Conservation (phyloP, 1,140 invertebrate genomes). For the Trissolcus basalis region DNA sequence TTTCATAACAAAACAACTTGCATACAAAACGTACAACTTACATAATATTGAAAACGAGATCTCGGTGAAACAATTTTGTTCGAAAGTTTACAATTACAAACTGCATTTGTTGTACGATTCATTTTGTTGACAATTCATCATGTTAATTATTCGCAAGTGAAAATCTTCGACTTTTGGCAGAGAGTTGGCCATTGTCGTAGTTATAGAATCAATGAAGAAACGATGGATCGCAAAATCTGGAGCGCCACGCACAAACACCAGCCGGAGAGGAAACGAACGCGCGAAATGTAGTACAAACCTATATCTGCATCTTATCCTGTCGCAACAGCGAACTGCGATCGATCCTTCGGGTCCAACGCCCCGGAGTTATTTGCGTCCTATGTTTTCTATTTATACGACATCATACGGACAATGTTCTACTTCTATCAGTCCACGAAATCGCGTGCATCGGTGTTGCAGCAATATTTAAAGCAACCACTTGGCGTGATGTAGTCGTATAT, state of each 20-base stretch:
- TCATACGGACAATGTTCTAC: slow-evolving; percentile 72
- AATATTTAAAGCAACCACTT: slow-evolving; percentile 66
- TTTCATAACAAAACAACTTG: too few species aligned
- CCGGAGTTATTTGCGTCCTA: slow-evolving; percentile 68
- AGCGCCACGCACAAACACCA: slow-evolving; percentile 3
- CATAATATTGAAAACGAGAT: too few species aligned
- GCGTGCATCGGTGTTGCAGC: slow-evolving; percentile 59
- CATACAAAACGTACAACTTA: too few species aligned
- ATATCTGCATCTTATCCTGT: slow-evolving; percentile 39
- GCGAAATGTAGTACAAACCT: slow-evolving; percentile 9
- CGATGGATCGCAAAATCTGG: slow-evolving; percentile 10
- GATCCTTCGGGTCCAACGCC: slow-evolving; percentile 72
- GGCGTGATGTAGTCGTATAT: slow-evolving; percentile 64
- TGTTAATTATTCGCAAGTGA: too few species aligned
- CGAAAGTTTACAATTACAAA: too few species aligned
- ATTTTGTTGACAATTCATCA: too few species aligned
- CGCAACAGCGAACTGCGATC: slow-evolving; percentile 56
- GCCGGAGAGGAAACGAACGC: slow-evolving; percentile 19
- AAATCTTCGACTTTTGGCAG: not conserved
- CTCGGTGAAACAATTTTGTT: too few species aligned
- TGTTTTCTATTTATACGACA: slow-evolving; percentile 70
- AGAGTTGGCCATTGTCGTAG: not conserved
- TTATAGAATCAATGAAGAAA: not conserved
- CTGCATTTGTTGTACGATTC: too few species aligned
- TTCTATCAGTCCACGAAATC: slow-evolving; percentile 65